phyloP scores from a whole-genome alignment of 2,888 invertebrate species.

The Eubasilissa splendida region DNA sequence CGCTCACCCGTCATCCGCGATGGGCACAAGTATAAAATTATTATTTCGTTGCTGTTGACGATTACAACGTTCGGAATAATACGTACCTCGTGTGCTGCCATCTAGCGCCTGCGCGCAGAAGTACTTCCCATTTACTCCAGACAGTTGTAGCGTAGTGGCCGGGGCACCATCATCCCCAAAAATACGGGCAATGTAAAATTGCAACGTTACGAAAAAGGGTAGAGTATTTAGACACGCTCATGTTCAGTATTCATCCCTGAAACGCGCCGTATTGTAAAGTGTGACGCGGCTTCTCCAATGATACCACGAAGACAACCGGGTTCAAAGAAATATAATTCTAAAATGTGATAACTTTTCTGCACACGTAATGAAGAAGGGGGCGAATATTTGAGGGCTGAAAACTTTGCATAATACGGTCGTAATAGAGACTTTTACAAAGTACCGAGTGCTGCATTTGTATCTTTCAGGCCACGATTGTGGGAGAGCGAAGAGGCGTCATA shows the following conservation, averaged over 20 bases:
- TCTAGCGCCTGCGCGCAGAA: slow-evolving; percentile 8
- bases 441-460: slow-evolving; percentile 4
- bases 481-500: background rate
- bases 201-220: background rate
- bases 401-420: background rate
- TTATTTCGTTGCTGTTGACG: background rate
- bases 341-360: slow-evolving; percentile 4
- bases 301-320: background rate
- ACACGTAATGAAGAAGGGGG: slow-evolving; percentile 10
- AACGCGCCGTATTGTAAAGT: background rate
- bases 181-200: background rate
- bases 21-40: no score
- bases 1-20: no score
- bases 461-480: slow-evolving; percentile 23
- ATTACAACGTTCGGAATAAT: background rate
- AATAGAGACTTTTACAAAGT: slow-evolving; percentile 20
- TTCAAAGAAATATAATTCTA: background rate
- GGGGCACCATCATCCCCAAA: background rate
- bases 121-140: slow-evolving; percentile 29
- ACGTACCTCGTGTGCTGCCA: background rate
- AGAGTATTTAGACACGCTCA: background rate
- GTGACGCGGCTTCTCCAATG: background rate
- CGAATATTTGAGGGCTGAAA: background rate
- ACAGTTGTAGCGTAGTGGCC: slow-evolving; percentile 30
- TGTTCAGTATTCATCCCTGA: background rate